Conservation (phyloP, 2,113 vertebrate genomes). For the Panthera tigris region DNA sequence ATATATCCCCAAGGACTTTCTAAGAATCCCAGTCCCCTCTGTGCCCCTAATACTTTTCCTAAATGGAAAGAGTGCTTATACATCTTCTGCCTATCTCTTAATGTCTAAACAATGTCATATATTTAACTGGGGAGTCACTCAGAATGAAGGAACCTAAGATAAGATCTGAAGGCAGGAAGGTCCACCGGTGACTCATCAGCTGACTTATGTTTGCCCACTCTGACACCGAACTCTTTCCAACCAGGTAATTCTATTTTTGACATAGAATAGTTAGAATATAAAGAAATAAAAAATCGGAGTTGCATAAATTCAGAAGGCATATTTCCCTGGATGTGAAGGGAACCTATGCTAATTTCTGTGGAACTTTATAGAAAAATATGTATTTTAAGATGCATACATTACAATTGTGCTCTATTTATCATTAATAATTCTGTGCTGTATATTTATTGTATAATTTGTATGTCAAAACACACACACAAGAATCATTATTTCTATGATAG, state of each 20-base stretch:
- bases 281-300: not conserved
- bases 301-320: not conserved
- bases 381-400: not conserved
- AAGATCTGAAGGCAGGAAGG: not conserved
- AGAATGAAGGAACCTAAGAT: not conserved
- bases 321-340: not conserved
- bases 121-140: not conserved
- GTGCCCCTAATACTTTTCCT: not conserved
- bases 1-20: not conserved
- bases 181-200: no score
- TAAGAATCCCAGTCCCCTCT: not conserved
- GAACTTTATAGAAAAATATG: not conserved
- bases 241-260: not conserved
- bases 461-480: not conserved
- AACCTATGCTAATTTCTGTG: not conserved
- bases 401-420: not conserved
- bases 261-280: not conserved
- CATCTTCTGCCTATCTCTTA: not conserved
- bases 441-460: not conserved
- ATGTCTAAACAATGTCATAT: rapidly evolving
- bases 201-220: not conserved
- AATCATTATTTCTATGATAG: no score
- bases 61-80: no score
- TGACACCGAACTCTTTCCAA: not conserved
- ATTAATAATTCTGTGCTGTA: not conserved